Evolutionary conservation across 1,140 invertebrate species (phyloP), one percentile per base, ranked within the genome.

Genomic region (Globodera ellingtonae): DNA sequence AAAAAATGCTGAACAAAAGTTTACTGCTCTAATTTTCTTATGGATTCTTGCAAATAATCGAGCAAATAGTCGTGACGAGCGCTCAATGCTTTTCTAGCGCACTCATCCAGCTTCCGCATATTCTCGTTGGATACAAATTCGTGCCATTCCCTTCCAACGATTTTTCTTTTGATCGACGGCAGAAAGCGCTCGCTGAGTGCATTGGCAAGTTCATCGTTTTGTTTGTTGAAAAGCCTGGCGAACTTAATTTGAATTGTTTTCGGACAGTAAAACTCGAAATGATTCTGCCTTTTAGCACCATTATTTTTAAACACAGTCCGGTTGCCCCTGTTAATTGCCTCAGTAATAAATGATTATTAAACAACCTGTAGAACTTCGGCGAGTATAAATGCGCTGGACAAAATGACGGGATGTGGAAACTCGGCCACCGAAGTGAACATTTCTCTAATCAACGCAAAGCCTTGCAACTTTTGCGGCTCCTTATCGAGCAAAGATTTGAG

Each of bases 1-100:
- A 72, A 72, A 35, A 72, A 72, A 35, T 35, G 35, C 35, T 35
- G 35, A 56, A 72, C 35, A 72, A 72, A 72, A 59, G 15, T 21
- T 72, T 8, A 67, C 6, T 67, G 62, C 47, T 77, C 62, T 35
- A 77, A 67, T 69, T 66, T 66, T 44, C 24, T 46, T 67, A 77
- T 62, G 24, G 65, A 44, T 21, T 65, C n/a, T 50, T 77, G 50
- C 15, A 77, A 67, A 50, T 35, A 62, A 69, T 62, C 52, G 10
- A 65, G 44, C 21, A 77, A 66, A 77, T 77, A 77, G 24, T 50
- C 48, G n/a, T 77, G 75, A 35, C 75, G 65, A 3, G 75, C 65
- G 67, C 21, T 67, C 69, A 77, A 77, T 70, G 46, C 69, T 24
- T 35, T 52, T 4, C 52, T 74, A 3, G 48, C 65, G 35, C 48